Evolutionary conservation across 1,140 invertebrate species (phyloP).

Genomic region (silkworm (Bombyx mori)): ASM3026992v2 NC_085115.1:3778501-3779000

Average conservation of each 20-base stretch:
- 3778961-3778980: too few relatives aligned
- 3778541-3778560: too few relatives aligned
- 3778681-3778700: conserved; percentile 56
- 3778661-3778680: conserved; percentile 39
- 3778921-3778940: too few relatives aligned
- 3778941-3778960: too few relatives aligned
- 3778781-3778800: conserved; percentile 67
- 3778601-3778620: conserved; percentile 13
- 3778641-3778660: conserved; percentile 51
- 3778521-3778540: too few relatives aligned
- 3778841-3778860: background rate
- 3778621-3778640: conserved; percentile 62
- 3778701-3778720: conserved; percentile 68
- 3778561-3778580: too few relatives aligned
- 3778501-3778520: too few relatives aligned
- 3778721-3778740: conserved; percentile 36
- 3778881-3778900: conserved; percentile 27
- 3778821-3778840: conserved; percentile 16
- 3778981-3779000: too few relatives aligned
- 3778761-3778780: conserved; percentile 35
- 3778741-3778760: conserved; percentile 59
- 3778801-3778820: conserved; percentile 30
- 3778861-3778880: conserved; percentile 3
- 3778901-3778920: conserved; percentile 5
- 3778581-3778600: too few relatives aligned